A percentile compares a stretch with the other conserved stretches of the same genome.
Conservation (phyloP, 2,797 vertebrate species). For the Centropyge bicolor region DNA sequence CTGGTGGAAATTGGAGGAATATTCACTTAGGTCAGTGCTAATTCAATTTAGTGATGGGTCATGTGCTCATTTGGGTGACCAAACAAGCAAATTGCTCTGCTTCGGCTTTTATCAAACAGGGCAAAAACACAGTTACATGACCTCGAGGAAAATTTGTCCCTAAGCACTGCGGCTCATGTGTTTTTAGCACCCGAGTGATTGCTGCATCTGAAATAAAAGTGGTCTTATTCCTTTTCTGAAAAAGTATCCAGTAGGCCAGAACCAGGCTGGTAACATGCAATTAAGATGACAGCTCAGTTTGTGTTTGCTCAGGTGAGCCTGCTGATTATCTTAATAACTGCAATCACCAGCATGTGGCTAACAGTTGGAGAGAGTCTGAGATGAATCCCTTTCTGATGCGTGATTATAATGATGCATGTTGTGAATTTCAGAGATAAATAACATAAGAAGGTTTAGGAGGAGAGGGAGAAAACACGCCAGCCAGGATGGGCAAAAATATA, state of each 20-base stretch:
- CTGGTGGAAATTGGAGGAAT: conserved; percentile 35
- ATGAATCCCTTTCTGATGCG: conserved; percentile 39
- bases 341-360: conserved; percentile 71
- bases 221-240: conserved; percentile 11
- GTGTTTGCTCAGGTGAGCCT: conserved; percentile 61
- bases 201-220: conserved; percentile 3
- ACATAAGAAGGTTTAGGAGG: conserved; percentile 22
- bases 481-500: conserved; percentile 10
- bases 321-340: conserved; percentile 72
- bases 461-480: conserved; percentile 19
- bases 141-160: conserved; percentile 23
- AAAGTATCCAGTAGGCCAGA: not conserved
- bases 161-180: conserved; percentile 1
- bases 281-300: conserved; percentile 51
- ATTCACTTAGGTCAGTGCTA: conserved; percentile 39
- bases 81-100: conserved; percentile 38
- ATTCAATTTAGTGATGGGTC: conserved; percentile 65
- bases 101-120: conserved; percentile 28
- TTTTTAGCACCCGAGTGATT: not conserved
- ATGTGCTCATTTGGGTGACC: conserved; percentile 59
- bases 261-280: conserved; percentile 35
- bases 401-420: conserved; percentile 59
- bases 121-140: conserved; percentile 4
- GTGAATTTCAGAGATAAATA: conserved; percentile 56
- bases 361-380: conserved; percentile 57